Conservation (phyloP, 2,888 invertebrate species). For the Conus canariensis region DNA sequence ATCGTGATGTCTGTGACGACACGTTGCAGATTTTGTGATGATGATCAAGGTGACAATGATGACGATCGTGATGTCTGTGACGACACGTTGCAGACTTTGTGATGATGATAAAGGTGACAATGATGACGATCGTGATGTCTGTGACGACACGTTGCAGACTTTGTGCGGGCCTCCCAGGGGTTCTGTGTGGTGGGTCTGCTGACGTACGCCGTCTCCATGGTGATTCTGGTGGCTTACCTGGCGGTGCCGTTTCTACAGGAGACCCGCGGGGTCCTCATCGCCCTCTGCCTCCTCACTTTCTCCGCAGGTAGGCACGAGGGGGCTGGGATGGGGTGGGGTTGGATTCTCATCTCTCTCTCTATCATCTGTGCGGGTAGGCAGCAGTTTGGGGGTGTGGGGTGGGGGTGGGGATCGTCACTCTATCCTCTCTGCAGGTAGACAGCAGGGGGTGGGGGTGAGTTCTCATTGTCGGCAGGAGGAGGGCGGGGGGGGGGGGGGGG, state of each 20-base stretch:
- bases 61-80: not conserved
- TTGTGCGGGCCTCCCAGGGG: slow-evolving; percentile 55
- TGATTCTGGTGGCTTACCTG: slow-evolving; percentile 55
- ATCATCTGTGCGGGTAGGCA: too few relatives aligned
- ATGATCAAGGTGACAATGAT: not conserved
- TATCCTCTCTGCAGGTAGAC: too few relatives aligned
- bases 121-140: not conserved
- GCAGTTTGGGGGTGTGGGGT: too few relatives aligned
- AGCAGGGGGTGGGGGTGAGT: too few relatives aligned
- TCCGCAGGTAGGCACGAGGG: slow-evolving; percentile 47
- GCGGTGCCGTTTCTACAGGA: slow-evolving; percentile 53
- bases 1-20: not conserved
- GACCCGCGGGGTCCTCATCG: slow-evolving; percentile 52
- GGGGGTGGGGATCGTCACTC: too few relatives aligned
- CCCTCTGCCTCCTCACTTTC: slow-evolving; percentile 54
- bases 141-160: slow-evolving; percentile 44
- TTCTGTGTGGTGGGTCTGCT: slow-evolving; percentile 55
- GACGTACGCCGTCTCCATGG: slow-evolving; percentile 52
- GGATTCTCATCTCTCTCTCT: not conserved
- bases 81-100: too few relatives aligned
- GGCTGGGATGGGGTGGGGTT: too few relatives aligned
- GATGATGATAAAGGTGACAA: not conserved
- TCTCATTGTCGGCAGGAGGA: too few relatives aligned
- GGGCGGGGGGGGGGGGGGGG: too few relatives aligned
- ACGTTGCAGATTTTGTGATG: not conserved